Conservation (phyloP, 2,113 vertebrate genomes). For the Panthera leo region DNA sequence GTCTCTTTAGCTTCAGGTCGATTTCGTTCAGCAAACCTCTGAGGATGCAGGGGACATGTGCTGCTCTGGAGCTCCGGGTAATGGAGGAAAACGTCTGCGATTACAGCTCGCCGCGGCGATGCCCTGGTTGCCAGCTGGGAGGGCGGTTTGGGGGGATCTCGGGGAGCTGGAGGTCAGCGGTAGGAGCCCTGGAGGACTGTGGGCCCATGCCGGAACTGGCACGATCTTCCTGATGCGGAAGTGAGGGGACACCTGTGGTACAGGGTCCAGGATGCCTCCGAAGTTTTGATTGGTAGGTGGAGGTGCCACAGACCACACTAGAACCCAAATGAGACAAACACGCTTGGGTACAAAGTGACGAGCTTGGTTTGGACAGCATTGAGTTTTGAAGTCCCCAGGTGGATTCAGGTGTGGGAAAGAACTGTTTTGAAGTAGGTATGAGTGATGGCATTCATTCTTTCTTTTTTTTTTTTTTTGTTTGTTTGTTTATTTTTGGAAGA, state of each 20-base stretch:
- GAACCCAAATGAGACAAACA: background rate
- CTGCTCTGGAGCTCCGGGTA: too few relatives aligned
- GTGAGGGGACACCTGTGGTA: too few relatives aligned
- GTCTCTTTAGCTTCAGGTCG: background rate
- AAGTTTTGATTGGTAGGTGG: background rate
- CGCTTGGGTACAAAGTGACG: background rate
- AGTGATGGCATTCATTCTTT: background rate
- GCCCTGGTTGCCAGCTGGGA: accelerated
- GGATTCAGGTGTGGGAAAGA: background rate
- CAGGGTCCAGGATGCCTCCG: background rate
- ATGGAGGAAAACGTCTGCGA: background rate
- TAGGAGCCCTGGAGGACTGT: background rate
- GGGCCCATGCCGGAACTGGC: background rate
- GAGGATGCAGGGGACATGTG: background rate
- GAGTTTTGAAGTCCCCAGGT: background rate
- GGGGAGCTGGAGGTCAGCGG: background rate
- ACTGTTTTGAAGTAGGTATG: background rate
- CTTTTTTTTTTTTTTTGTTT: background rate
- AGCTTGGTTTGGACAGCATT: background rate
- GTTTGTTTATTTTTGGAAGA: too few relatives aligned
- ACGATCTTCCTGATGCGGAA: background rate
- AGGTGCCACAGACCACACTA: background rate
- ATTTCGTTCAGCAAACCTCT: background rate
- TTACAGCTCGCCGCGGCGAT: accelerated
- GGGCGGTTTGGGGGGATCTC: background rate